Evolutionary conservation across 2,113 vertebrate genomes (phyloP).

Genomic region (Columba livia): DNA sequence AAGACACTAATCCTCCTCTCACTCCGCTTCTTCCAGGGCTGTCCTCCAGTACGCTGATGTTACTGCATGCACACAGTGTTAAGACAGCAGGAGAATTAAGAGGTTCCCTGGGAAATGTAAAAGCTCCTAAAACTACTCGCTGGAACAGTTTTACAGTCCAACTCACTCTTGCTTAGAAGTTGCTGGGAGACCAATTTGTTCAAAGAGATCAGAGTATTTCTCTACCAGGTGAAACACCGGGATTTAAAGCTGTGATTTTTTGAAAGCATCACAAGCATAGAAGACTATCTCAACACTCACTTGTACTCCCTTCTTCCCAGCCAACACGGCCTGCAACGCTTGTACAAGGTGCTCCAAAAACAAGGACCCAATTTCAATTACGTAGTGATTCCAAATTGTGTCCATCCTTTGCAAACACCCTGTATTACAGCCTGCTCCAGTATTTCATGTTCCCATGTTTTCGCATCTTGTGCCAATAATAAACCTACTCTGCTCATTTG

Average conservation of each 20-base stretch:
- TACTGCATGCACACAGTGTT: not conserved
- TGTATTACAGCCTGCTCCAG: not conserved
- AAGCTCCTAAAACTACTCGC: not conserved
- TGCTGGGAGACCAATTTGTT: not conserved
- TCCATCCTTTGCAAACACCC: no score
- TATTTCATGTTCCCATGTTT: not conserved
- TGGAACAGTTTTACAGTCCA: not conserved
- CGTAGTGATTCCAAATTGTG: no score
- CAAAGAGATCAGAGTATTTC: not conserved
- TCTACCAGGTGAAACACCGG: not conserved
- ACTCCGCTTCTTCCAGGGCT: not conserved
- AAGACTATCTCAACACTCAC: not conserved
- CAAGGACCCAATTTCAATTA: no score
- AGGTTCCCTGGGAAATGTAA: not conserved
- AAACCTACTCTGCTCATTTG: rapidly evolving
- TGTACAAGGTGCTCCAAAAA: no score
- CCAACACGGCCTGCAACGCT: rapidly evolving
- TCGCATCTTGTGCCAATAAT: rapidly evolving
- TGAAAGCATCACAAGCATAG: not conserved
- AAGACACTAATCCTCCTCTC: not conserved
- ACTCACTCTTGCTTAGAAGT: not conserved
- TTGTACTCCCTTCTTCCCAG: not conserved
- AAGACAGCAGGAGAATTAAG: not conserved
- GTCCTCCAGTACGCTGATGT: not conserved
- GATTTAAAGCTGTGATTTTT: not conserved